These are phyloP conservation scores for Drosophila affinis DNA, from an alignment of 2,888 invertebrate genomes.

Conservation along the genomic window DNA sequence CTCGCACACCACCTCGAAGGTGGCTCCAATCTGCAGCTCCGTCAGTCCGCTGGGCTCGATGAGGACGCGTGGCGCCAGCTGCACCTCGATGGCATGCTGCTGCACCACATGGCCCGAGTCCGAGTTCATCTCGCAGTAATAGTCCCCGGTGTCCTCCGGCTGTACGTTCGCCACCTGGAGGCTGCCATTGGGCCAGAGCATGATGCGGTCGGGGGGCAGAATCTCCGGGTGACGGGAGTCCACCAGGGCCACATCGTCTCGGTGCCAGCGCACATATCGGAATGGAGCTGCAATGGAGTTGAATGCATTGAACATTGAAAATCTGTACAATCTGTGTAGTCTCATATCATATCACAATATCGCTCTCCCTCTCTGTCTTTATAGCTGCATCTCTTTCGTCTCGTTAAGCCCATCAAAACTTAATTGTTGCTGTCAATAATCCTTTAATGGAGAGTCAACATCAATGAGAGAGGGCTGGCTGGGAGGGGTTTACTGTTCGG, in stretches of 20 bases:
- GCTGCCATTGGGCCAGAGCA: constrained; percentile 89
- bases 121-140: constrained; percentile 85
- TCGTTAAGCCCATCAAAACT: constrained; percentile 18
- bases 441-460: constrained; percentile 30
- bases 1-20: constrained; percentile 90
- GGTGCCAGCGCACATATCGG: constrained; percentile 89
- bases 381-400: constrained; percentile 11
- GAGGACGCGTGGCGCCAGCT: constrained; percentile 88
- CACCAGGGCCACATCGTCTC: constrained; percentile 87
- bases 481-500: neutral
- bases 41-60: constrained; percentile 89
- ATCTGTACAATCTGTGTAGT: too few relatives aligned
- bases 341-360: neutral
- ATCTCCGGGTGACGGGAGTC: constrained; percentile 86
- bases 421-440: constrained; percentile 46
- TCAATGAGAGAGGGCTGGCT: neutral
- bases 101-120: constrained; percentile 84
- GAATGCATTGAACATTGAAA: neutral
- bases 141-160: constrained; percentile 85
- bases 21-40: constrained; percentile 89
- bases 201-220: constrained; percentile 85
- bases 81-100: constrained; percentile 90
- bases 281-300: constrained; percentile 84
- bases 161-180: constrained; percentile 86
- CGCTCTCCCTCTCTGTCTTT: neutral